A percentile compares a stretch with the other conserved stretches of the same genome.
These are phyloP conservation scores for Otis tarda DNA, from an alignment of 2,113 vertebrate genomes.

Conservation along the genomic window DNA sequence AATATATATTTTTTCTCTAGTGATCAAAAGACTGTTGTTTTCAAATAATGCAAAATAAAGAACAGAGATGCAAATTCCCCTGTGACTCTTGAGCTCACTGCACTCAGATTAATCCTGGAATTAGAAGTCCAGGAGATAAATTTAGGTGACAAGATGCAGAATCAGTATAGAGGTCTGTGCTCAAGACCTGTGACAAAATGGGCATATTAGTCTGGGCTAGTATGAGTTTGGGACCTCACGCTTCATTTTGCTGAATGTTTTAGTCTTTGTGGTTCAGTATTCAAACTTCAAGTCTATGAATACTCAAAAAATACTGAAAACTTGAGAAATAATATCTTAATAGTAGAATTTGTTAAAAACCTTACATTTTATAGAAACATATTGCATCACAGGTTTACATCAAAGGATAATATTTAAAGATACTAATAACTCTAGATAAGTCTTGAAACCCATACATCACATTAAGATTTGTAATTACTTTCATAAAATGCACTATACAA, in stretches of 20 bases:
- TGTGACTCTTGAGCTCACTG: background rate
- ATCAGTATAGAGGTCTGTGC: background rate
- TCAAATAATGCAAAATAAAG: background rate
- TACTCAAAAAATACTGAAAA: background rate
- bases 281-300: background rate
- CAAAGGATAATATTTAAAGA: background rate
- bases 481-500: background rate
- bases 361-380: background rate
- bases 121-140: background rate
- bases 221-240: background rate
- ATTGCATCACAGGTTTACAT: background rate
- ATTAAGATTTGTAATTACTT: background rate
- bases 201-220: background rate
- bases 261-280: background rate
- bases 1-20: background rate
- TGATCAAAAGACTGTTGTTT: background rate
- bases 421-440: background rate
- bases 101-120: background rate
- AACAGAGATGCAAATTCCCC: background rate
- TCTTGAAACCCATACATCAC: background rate
- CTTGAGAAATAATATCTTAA: background rate
- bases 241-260: background rate
- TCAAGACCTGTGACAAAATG: background rate
- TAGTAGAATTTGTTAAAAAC: background rate
- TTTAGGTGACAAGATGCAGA: background rate